Base-by-base conservation (phyloP, 2,888 invertebrate genomes). In the Aleiodes leptofemur region DNA sequence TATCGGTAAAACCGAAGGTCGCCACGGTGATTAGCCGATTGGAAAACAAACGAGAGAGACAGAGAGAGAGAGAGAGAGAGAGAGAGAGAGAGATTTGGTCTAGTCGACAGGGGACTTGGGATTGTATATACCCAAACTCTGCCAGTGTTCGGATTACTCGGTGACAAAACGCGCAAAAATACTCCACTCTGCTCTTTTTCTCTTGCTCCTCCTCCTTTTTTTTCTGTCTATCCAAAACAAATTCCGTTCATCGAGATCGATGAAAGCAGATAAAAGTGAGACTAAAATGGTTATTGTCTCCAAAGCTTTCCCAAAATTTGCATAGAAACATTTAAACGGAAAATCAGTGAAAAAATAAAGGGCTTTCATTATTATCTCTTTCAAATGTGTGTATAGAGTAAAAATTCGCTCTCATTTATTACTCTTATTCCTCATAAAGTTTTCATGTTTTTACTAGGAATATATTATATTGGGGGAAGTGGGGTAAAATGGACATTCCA, bases 21-120 rank as follows among this genome's bases (percentile, higher is more conserved):
- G 81, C 78, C 77, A 79, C 76, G 79, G 78, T 77, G 80, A 79
- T 80, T 79, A 80, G 79, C 74, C 76, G 77, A 80, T 82, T 81
- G 81, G 77, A 80, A 78, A 76, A 76, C 69, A 76, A 78, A 69
- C 59, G 23, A 61, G 43, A 38, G 57, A 50, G 50, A 43, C 43
- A 43, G 38, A 43, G 43, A 43, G 43, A 31, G 38, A 43, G 43
- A 43, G 61, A 23, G 43, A 38, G 57, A 50, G 50, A 43, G 6
- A 43, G 38, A 43, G 43, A 43, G 43, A 31, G 38, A 43, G 43
- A 43, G 61, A 23, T 11, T 29, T 38, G 38, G 38, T 38, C 38
- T 38, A 38, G 11, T 57, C 43, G 43, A 14, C 51, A 2, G 14
- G 55, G 55, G 8, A 14, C 16, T 56, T 23, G 4, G 23, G 16